Percentiles rank a stretch among this genome's conserved stretches.
These are phyloP conservation scores for Hecatera dysodea DNA, from an alignment of 2,888 invertebrate species.

Conservation along the genomic window DNA sequence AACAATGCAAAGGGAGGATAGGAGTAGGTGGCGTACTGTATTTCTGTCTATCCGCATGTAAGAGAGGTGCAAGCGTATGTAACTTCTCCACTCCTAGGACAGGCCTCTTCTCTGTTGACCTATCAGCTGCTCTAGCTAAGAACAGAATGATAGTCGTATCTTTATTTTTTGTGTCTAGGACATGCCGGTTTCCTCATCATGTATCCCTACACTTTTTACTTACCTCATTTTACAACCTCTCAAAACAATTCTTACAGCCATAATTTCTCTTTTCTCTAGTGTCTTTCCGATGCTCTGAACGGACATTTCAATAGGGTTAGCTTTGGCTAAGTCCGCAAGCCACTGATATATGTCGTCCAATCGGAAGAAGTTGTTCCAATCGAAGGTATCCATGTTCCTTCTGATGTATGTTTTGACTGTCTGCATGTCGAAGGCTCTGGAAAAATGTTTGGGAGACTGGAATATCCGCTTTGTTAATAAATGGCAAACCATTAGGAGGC, in stretches of 20 bases:
- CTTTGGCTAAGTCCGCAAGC: constrained; percentile 85
- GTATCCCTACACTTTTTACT: not conserved
- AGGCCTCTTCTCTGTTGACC: too few species aligned
- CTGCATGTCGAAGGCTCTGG: constrained; percentile 80
- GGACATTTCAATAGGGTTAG: constrained; percentile 83
- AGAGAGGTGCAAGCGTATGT: too few species aligned
- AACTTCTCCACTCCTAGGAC: too few species aligned
- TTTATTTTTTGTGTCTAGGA: too few species aligned
- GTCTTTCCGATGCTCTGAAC: constrained; percentile 81
- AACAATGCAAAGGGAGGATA: too few species aligned
- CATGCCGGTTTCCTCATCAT: too few species aligned
- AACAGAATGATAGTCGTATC: too few species aligned
- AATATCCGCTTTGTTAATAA: not conserved
- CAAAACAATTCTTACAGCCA: constrained; percentile 71
- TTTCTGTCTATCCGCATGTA: too few species aligned
- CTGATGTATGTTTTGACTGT: constrained; percentile 78
- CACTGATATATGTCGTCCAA: constrained; percentile 91
- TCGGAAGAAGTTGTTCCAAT: constrained; percentile 91
- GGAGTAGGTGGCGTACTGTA: too few species aligned
- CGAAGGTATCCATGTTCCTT: constrained; percentile 78
- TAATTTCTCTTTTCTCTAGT: constrained; percentile 80
- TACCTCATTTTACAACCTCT: constrained; percentile 60
- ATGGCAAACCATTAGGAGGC: not conserved
- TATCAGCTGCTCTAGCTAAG: too few species aligned
- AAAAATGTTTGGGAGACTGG: constrained; percentile 27